Evolutionary conservation across 2,113 vertebrate genomes (phyloP), one percentile per base, ranked within the genome.

Genomic region (Catharus fuscescens): DNA sequence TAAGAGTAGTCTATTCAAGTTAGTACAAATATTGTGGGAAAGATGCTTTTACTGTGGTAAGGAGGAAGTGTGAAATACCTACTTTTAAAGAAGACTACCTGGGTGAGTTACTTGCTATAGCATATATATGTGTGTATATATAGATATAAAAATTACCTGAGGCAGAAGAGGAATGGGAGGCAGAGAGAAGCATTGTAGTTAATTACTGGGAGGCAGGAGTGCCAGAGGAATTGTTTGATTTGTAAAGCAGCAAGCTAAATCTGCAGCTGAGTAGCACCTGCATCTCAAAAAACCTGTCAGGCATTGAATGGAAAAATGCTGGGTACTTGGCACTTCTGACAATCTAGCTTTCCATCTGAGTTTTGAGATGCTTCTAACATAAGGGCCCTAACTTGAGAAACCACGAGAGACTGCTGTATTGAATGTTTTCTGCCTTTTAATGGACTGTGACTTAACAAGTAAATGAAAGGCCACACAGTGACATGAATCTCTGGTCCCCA

Each of bases 91-190:
- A 90, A 38, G 9, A 53, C 14, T 66, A 5, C 6, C 8, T 42
- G 12, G 45, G 10, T 85, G 12, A 40, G 14, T 65, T 72, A 44
- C 29, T 82, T 88, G 32, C 25, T 34, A 3, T n/a, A 59, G 12
- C 17, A 12, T 19, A 29, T 13, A 11, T 0, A 0, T 45, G 4
- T 11, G 5, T 14, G 28, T 29, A 8, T 54, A 7, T 54, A 7
- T 53, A 6, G 0, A 0, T 17, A 9, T 31, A 4, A 5, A 52
- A 29, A 40, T 66, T 85, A 34, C 8, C 10, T 64, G 56, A 24
- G 54, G 10, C 21, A 54, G 40, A 48, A 52, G 28, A 72, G 24
- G 20, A 21, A 48, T 14, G 42, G 9, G 19, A 61, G 26, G 11
- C 19, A 21, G 42, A 42, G 32, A 52, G 28, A 21, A 69, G 12